A percentile compares a stretch with the other conserved stretches of the same genome.
Evolutionary conservation across 2,797 vertebrate genomes (phyloP).

Genomic region (Xenops minutus): DNA sequence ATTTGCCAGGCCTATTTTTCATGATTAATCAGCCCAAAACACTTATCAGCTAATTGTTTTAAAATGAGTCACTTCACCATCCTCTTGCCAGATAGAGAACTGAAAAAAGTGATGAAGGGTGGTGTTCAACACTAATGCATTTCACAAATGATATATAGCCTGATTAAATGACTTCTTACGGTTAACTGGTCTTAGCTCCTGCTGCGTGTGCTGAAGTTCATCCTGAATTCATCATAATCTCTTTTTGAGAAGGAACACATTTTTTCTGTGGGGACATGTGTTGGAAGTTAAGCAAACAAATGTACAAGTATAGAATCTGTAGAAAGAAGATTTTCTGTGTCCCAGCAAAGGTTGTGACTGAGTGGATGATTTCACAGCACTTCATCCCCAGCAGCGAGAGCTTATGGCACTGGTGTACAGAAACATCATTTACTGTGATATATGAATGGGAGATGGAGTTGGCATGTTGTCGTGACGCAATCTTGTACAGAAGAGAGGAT

Average conservation of each 20-base stretch:
- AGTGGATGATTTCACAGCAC: background rate
- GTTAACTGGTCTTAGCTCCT: background rate
- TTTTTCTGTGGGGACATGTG: background rate
- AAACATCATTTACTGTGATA: background rate
- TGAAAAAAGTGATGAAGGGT: background rate
- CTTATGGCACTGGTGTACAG: background rate
- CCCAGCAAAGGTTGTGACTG: background rate
- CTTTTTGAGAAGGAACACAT: background rate
- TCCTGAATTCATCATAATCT: background rate
- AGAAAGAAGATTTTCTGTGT: background rate
- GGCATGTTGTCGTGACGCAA: background rate
- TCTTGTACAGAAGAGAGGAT: background rate
- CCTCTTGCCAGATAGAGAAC: background rate
- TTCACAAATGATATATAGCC: background rate
- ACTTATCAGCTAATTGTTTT: background rate
- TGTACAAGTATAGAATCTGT: background rate
- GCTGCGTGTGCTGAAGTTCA: background rate
- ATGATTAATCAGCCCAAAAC: background rate
- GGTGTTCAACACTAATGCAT: background rate
- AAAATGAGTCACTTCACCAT: background rate
- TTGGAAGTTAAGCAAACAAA: background rate
- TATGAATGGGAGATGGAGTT: fast-evolving
- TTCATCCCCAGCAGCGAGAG: background rate
- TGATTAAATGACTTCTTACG: background rate
- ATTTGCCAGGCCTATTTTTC: background rate